These are phyloP conservation scores for Boleophthalmus pectinirostris DNA, from an alignment of 2,113 vertebrate species.

Conservation along the genomic window DNA sequence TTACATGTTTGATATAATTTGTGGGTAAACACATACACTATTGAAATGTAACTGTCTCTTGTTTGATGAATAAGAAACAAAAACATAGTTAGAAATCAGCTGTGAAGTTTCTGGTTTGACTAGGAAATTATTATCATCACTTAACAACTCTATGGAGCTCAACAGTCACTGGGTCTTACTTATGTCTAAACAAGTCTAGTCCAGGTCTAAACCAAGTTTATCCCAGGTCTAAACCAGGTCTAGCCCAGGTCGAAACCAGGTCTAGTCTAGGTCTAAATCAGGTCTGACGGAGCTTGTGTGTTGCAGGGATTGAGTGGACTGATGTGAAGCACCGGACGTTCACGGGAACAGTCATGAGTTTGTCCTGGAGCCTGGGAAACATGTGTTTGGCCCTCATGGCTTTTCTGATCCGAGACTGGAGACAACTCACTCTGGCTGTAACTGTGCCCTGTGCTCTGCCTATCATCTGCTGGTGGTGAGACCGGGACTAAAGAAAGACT, in stretches of 20 bases:
- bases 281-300: not conserved
- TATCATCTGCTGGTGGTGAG: constrained; percentile 81
- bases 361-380: constrained; percentile 82
- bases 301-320: constrained; percentile 81
- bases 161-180: not conserved
- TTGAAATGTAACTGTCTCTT: too few relatives aligned
- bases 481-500: not conserved
- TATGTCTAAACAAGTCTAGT: not conserved
- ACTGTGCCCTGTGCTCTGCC: constrained; percentile 79
- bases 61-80: too few relatives aligned
- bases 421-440: constrained; percentile 78
- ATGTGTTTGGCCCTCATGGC: constrained; percentile 81
- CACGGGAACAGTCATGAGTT: constrained; percentile 73
- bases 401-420: constrained; percentile 83
- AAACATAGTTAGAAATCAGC: too few relatives aligned
- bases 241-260: not conserved
- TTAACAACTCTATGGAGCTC: too few relatives aligned
- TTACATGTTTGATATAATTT: too few relatives aligned
- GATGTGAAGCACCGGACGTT: constrained; percentile 81
- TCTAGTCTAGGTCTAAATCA: not conserved
- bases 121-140: too few relatives aligned
- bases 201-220: not conserved
- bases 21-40: too few relatives aligned
- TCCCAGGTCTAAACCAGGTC: not conserved
- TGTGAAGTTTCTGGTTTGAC: too few relatives aligned